Base-by-base conservation (phyloP, 2,888 invertebrate genomes). In the Nycteola revayana region DNA sequence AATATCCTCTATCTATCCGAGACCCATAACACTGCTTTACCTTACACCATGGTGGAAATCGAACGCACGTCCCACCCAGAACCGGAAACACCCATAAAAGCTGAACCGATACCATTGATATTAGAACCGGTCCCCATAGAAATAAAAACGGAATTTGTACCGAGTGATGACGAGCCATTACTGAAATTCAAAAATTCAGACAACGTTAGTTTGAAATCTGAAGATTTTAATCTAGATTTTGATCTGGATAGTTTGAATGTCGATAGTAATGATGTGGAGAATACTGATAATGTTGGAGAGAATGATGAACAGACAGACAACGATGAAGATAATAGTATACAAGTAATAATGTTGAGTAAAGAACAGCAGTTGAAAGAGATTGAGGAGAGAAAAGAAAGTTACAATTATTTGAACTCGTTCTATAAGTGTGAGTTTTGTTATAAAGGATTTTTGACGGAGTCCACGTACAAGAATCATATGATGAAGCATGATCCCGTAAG, bases 391-490 rank as follows among this genome's bases (percentile, higher is more conserved):
- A 80, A 74, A 29, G 41, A 39, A 0, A 68, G 79, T 0, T 35
- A 55, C 0, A 86, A 84, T 18, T 87, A 84, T 34, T 29, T 60
- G 0, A 75, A 75, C 6, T 77, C 80, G 0, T 61, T 72, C 1
- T 83, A 76, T 21, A 83, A 83, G 23, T 86, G 86, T 23, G 68
- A 77, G 0, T 51, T 58, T 1, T 87, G 86, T 7, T 86, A 41
- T 7, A 83, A 80, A 35, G 87, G 87, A 0, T 87, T 84, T 22
- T 68, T 82, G 21, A 75, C 75, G 0, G 71, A 77, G 2, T 41
- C 41, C 0, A 79, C 85, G 0, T 82, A 51, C 4, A 69, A 63
- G 14, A 87, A 84, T 47, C 86, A 87, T 26, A 78, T 86, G 83
- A 7, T 48, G 0, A 42, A 68, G 2, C 85, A 87, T 52, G 77